A percentile compares a stretch with the other conserved stretches of the same genome.
These are phyloP conservation scores for Aricia agestis DNA, from an alignment of 1,140 invertebrate species.

Conservation along the genomic window DNA sequence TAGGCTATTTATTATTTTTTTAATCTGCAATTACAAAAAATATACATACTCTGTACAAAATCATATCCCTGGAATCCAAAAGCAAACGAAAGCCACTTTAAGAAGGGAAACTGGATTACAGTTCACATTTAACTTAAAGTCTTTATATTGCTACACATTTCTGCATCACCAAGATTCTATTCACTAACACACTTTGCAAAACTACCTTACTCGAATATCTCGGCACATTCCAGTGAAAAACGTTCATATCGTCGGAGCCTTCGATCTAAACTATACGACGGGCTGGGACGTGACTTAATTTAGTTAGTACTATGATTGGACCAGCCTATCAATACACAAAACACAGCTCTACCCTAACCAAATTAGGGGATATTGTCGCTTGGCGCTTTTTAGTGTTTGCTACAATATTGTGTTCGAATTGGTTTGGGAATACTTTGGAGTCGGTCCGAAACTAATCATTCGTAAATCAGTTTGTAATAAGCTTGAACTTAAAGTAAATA, in stretches of 20 bases:
- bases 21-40: background rate
- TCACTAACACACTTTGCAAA: background rate
- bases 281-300: constrained; percentile 26
- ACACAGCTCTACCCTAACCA: background rate
- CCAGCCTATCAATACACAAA: background rate
- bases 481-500: background rate
- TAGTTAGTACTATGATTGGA: constrained; percentile 26
- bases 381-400: background rate
- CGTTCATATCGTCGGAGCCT: constrained; percentile 19
- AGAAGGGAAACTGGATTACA: too few species aligned
- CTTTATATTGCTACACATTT: background rate
- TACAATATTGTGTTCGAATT: background rate
- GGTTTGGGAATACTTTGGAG: constrained; percentile 4
- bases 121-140: constrained; percentile 13
- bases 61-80: constrained; percentile 43
- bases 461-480: background rate
- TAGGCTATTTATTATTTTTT: too few species aligned
- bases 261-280: constrained; percentile 30
- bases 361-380: background rate
- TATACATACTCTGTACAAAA: constrained; percentile 61
- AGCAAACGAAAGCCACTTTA: too few species aligned
- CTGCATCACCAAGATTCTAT: background rate
- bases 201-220: background rate
- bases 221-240: background rate
- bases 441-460: background rate